Base-by-base conservation (phyloP, 2,888 invertebrate genomes). In the Steromphala cineraria region DNA sequence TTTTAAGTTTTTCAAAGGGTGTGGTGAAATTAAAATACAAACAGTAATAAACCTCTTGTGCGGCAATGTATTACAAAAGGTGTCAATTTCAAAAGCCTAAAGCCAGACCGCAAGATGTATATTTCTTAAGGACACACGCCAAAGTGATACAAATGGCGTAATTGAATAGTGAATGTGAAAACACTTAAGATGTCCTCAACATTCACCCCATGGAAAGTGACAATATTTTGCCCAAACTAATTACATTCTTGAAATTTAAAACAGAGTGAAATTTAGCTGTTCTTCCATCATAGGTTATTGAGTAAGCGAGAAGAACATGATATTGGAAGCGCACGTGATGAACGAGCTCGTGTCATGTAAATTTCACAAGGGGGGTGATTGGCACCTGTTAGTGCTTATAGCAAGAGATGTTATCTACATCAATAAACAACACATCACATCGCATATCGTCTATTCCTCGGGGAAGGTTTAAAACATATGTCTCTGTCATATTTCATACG, bases 351-450 rank as follows among this genome's bases (percentile, higher is more conserved):
- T 28, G 62, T 62, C 62, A 62, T 62, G 62, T 62, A 62, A 62
- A 62, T 62, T 62, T 62, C 62, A 62, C 62, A 62, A 62, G 62
- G 62, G 62, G 28, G 62, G 62, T 62, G 62, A 62, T 62, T 28
- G 62, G 62, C 62, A 62, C 62, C 62, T 62, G 62, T 62, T 62
- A 13, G 62, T 24, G 62, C 62, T 24, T 28, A 62, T 62, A 28
- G 24, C 62, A 62, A 5, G 24, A 62, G 62, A 62, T 62, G 62
- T 28, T 62, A 62, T 62, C 62, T 62, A 24, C 24, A 62, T 62
- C 62, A 62, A 62, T 62, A 62, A 62, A 62, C 28, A 62, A 62
- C 62, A 24, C 62, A 62, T 62, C 62, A 28, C 62, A 24, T 13
- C 62, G 21, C 62, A 62, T 24, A 62, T 62, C 62, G 21, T 28